These are phyloP conservation scores for Hestina assimilis DNA, from an alignment of 1,140 invertebrate genomes.

Conservation along the genomic window DNA sequence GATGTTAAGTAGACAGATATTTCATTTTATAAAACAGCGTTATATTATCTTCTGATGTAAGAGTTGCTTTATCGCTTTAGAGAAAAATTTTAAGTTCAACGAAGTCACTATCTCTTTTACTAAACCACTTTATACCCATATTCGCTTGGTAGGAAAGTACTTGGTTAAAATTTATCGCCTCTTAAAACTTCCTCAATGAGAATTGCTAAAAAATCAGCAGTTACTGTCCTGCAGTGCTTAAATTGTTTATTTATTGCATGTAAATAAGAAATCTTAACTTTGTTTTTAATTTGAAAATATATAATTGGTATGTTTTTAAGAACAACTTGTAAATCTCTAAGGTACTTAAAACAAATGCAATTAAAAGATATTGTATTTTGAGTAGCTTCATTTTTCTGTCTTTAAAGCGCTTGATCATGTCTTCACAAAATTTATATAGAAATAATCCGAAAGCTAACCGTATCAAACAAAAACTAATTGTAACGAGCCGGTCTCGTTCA, in stretches of 20 bases:
- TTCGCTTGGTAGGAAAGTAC: background rate
- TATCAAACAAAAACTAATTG: no score
- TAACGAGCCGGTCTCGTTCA: no score
- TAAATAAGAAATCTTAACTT: background rate
- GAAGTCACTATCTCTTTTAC: background rate
- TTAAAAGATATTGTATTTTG: no score
- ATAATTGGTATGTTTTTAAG: no score
- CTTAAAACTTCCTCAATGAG: background rate
- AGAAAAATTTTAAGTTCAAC: background rate
- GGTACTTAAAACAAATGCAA: no score
- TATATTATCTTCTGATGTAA: background rate
- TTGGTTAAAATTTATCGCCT: constrained; percentile 2
- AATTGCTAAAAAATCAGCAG: background rate
- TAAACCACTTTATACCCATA: background rate
- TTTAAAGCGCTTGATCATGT: no score
- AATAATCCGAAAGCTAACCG: no score
- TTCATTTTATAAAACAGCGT: background rate
- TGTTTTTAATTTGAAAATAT: background rate
- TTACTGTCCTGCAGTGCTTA: no score
- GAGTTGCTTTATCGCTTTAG: background rate
- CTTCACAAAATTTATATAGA: no score
- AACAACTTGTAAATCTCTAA: no score
- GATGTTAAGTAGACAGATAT: background rate
- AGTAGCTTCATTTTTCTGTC: no score
- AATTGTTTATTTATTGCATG: background rate